These are phyloP conservation scores for Uropsilus gracilis DNA, from an alignment of 2,113 vertebrate species.

Conservation along the genomic window DNA sequence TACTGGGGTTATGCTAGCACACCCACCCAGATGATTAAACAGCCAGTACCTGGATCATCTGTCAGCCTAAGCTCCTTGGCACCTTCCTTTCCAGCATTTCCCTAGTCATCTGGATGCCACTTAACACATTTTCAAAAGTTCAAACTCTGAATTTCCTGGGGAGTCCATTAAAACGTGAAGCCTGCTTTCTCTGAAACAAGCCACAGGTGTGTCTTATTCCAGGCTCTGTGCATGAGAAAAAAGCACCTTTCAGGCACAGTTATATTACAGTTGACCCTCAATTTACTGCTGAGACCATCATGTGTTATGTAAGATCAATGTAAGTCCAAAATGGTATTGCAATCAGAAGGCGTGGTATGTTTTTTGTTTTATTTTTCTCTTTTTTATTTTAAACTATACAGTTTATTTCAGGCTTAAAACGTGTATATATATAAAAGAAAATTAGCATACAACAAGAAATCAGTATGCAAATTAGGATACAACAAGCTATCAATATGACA, in stretches of 20 bases:
- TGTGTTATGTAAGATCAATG: neutral
- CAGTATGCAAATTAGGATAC: too few species aligned
- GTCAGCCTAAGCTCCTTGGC: neutral
- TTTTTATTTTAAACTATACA: too few species aligned
- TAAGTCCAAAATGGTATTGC: neutral
- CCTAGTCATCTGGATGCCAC: neutral
- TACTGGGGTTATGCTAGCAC: neutral
- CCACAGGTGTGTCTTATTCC: neutral
- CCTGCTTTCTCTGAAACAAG: conserved; percentile 8
- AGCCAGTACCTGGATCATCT: neutral
- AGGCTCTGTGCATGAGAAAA: neutral
- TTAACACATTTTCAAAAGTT: neutral
- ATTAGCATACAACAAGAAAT: too few species aligned
- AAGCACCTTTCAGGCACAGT: neutral
- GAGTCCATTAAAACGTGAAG: neutral
- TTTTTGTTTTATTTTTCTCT: too few species aligned
- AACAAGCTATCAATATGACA: too few species aligned
- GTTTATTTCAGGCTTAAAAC: too few species aligned
- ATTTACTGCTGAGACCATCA: neutral
- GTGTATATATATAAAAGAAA: too few species aligned
- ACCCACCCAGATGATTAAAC: neutral
- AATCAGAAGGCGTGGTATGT: neutral
- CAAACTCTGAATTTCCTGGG: neutral
- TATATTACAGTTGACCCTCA: neutral
- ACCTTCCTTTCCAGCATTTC: neutral